phyloP scores from a whole-genome alignment of 2,888 invertebrate genomes.

The Agrochola lota region DNA sequence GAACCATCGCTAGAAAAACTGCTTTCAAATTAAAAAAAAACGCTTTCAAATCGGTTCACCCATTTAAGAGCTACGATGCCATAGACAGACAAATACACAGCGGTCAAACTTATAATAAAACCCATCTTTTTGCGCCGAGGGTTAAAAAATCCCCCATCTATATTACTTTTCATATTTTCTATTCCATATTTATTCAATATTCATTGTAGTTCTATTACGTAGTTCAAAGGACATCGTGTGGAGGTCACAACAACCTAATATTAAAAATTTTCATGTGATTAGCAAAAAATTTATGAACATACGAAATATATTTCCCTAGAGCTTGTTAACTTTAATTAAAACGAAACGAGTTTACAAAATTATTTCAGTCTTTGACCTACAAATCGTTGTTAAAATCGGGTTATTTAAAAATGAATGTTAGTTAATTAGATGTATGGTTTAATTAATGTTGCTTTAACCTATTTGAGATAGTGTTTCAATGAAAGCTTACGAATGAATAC shows the following conservation, averaged over 20 bases:
- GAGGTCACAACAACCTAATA: constrained; percentile 17
- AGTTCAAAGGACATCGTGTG: constrained; percentile 11
- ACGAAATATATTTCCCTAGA: constrained; percentile 53
- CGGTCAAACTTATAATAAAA: too few relatives aligned
- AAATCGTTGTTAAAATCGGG: constrained; percentile 28
- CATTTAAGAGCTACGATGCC: too few relatives aligned
- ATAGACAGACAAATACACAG: too few relatives aligned
- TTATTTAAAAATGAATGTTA: constrained; percentile 14
- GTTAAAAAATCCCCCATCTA: background rate
- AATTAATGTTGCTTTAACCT: background rate
- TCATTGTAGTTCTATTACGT: background rate
- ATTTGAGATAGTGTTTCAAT: background rate
- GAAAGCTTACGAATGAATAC: background rate
- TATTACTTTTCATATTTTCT: background rate
- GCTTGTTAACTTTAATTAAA: constrained; percentile 46
- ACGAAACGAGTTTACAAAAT: constrained; percentile 42
- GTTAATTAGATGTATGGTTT: constrained; percentile 7
- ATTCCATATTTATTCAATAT: background rate
- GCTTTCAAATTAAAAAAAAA: too few relatives aligned
- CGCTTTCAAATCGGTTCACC: too few relatives aligned
- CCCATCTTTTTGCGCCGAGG: too few relatives aligned
- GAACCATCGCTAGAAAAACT: too few relatives aligned
- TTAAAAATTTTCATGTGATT: constrained; percentile 27
- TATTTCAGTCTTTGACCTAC: constrained; percentile 42
- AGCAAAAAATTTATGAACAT: constrained; percentile 27